Percentiles rank a stretch among this genome's conserved stretches.
Evolutionary conservation across 2,113 vertebrate genomes (phyloP).

Genomic region (Tursiops truncatus): DNA sequence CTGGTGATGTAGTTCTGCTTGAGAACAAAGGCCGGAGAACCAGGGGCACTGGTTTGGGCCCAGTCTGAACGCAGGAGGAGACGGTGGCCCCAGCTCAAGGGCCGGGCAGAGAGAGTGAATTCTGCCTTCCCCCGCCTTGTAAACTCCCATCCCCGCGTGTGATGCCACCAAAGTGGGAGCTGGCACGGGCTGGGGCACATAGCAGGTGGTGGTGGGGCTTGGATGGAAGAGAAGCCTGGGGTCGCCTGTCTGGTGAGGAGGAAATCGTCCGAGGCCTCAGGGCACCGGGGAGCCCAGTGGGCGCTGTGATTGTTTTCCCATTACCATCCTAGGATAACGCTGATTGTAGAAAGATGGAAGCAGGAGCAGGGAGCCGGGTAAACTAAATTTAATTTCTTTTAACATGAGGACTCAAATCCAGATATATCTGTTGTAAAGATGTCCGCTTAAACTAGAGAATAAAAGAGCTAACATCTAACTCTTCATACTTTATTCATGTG

Average conservation of each 20-base stretch:
- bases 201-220: neutral
- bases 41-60: neutral
- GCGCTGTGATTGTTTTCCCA: no score
- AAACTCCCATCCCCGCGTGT: rapidly evolving
- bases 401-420: neutral
- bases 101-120: neutral
- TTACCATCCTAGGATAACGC: no score
- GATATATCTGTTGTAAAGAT: neutral
- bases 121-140: neutral
- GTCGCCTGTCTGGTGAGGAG: neutral
- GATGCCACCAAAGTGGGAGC: neutral
- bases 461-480: neutral
- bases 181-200: neutral
- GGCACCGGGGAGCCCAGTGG: neutral
- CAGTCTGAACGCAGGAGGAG: neutral
- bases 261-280: neutral
- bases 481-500: neutral
- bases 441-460: neutral
- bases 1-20: neutral
- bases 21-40: neutral
- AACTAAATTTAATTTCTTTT: neutral
- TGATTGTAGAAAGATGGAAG: no score
- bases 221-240: neutral
- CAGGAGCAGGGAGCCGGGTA: no score
- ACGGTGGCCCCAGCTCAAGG: neutral